phyloP scores from a whole-genome alignment of 2,113 vertebrate species.

The Mormyrus lacerda region DNA sequence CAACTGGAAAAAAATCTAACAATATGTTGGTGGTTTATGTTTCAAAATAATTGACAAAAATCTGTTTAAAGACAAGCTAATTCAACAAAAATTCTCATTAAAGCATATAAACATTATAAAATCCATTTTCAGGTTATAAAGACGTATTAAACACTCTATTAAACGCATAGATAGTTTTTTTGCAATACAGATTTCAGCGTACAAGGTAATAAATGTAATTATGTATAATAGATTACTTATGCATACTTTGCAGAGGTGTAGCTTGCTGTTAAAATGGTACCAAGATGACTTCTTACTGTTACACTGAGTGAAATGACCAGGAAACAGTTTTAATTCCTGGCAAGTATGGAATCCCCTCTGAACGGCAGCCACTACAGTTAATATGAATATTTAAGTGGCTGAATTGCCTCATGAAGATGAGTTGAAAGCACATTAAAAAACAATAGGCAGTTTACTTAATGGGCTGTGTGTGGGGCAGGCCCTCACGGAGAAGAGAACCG shows the following conservation, averaged over 20 bases:
- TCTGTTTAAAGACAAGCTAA: background rate
- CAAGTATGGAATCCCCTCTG: background rate
- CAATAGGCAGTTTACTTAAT: background rate
- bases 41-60: background rate
- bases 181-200: background rate
- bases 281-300: background rate
- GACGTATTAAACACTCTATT: background rate
- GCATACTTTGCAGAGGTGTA: background rate
- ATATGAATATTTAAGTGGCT: background rate
- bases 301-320: background rate
- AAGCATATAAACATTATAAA: background rate
- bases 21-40: background rate
- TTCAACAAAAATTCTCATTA: background rate
- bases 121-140: background rate
- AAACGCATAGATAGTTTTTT: background rate
- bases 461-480: background rate
- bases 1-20: background rate
- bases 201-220: background rate
- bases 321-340: background rate
- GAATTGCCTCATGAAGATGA: background rate
- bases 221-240: background rate
- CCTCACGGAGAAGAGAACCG: background rate
- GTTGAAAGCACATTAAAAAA: background rate
- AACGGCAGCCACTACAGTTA: background rate
- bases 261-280: background rate